phyloP scores from a whole-genome alignment of 2,888 invertebrate species.

The Andrena hattorfiana region DNA sequence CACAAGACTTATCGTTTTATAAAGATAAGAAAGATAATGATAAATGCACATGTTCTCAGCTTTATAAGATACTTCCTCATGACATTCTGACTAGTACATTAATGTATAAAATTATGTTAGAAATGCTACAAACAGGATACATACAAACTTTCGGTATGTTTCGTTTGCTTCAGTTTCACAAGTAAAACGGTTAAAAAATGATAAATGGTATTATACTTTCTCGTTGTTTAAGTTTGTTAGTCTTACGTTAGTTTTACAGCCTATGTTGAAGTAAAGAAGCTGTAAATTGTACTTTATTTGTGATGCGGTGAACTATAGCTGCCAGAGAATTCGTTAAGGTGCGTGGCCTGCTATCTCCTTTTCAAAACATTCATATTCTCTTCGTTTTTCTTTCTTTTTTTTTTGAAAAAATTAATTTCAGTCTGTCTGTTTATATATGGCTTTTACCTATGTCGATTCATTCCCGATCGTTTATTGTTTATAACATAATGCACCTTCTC shows the following conservation, averaged over 20 bases:
- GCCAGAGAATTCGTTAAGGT: constrained; percentile 71
- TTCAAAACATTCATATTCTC: constrained; percentile 61
- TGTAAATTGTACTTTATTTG: constrained; percentile 75
- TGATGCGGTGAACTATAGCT: constrained; percentile 73
- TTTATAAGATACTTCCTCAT: constrained; percentile 21
- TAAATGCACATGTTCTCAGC: constrained; percentile 21
- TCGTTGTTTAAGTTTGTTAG: constrained; percentile 69
- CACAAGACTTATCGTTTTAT: constrained; percentile 24
- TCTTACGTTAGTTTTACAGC: constrained; percentile 62
- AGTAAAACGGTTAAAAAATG: constrained; percentile 50
- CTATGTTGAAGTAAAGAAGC: constrained; percentile 64
- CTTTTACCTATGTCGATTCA: constrained; percentile 67
- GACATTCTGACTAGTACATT: constrained; percentile 53
- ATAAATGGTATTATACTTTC: constrained; percentile 53
- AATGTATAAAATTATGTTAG: constrained; percentile 44
- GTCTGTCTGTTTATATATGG: constrained; percentile 65
- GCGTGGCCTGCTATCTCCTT: constrained; percentile 58
- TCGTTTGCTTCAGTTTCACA: constrained; percentile 24
- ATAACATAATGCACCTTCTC: constrained; percentile 94
- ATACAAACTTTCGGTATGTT: constrained; percentile 39
- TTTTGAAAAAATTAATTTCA: constrained; percentile 64
- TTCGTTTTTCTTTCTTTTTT: constrained; percentile 47
- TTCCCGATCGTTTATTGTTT: constrained; percentile 82
- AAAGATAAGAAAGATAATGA: constrained; percentile 35
- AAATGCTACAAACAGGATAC: constrained; percentile 14